A percentile compares a stretch with the other conserved stretches of the same genome.
Evolutionary conservation across 2,113 vertebrate genomes (phyloP).

Genomic region (Eurypyga helias): DNA sequence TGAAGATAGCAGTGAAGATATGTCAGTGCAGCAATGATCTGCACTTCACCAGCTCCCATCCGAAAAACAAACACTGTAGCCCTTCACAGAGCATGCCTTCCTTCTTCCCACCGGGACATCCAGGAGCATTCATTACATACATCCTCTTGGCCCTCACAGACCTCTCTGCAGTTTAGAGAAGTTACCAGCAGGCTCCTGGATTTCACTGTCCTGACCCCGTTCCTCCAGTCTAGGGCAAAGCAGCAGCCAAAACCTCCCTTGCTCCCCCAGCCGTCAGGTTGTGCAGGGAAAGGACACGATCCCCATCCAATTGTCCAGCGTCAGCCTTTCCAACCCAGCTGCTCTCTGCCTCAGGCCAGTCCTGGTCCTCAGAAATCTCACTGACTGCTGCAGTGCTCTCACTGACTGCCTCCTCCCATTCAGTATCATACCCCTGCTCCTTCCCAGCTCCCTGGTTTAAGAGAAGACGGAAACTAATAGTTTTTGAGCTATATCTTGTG

Average conservation of each 20-base stretch:
- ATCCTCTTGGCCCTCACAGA: background rate
- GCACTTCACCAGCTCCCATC: background rate
- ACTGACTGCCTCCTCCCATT: background rate
- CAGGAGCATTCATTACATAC: background rate
- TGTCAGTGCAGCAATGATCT: background rate
- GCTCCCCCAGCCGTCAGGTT: background rate
- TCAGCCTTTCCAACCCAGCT: background rate
- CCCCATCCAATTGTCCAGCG: background rate
- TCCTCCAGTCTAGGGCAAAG: background rate
- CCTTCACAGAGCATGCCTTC: background rate
- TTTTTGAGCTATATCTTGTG: background rate
- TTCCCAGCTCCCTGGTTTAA: background rate
- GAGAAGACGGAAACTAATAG: background rate
- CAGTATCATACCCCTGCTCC: background rate
- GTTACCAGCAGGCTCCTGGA: background rate
- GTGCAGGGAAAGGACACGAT: accelerated
- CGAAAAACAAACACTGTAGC: background rate
- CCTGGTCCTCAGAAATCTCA: background rate
- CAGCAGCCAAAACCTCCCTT: background rate
- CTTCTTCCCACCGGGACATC: background rate
- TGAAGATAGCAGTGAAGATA: background rate
- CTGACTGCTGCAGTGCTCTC: background rate
- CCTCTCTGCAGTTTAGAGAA: background rate
- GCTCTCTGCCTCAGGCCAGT: background rate
- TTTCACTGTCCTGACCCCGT: background rate